Evolutionary conservation across 2,797 vertebrate genomes (phyloP).

Genomic region (Cirrhinus molitorella): DNA sequence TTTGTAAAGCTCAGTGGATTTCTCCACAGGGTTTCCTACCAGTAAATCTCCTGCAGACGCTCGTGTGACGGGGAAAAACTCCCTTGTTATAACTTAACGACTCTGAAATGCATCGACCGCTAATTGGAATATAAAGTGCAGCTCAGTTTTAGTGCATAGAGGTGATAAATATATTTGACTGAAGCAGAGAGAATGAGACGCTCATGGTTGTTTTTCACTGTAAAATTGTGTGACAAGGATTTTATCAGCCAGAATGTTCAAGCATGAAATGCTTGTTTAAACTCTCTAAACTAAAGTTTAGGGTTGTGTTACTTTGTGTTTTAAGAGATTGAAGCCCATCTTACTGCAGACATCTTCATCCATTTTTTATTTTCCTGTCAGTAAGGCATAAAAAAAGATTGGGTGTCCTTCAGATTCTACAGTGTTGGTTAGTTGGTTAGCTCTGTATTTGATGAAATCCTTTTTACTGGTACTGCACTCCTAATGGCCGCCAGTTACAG

Average conservation of each 20-base stretch:
- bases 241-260: conserved; percentile 1
- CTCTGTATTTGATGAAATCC: neutral
- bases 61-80: conserved; percentile 32
- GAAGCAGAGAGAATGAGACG: neutral
- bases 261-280: neutral
- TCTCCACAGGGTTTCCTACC: conserved; percentile 71
- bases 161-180: conserved; percentile 41
- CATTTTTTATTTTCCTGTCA: neutral
- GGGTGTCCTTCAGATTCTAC: neutral
- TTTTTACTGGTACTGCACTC: neutral
- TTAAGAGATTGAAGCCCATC: neutral
- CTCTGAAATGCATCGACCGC: conserved; percentile 47
- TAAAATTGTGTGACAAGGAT: neutral
- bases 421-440: neutral
- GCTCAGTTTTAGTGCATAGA: conserved; percentile 57
- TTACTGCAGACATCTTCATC: neutral
- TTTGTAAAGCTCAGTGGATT: conserved; percentile 77
- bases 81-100: conserved; percentile 53
- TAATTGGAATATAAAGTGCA: conserved; percentile 63
- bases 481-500: neutral
- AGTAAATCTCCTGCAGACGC: conserved; percentile 71
- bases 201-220: neutral
- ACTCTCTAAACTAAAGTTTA: neutral
- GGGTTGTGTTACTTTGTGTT: neutral
- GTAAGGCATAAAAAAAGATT: neutral